Evolutionary conservation across 2,888 invertebrate genomes (phyloP), one percentile per base, ranked within the genome.

Genomic region (Xestia sexstrigata): DNA sequence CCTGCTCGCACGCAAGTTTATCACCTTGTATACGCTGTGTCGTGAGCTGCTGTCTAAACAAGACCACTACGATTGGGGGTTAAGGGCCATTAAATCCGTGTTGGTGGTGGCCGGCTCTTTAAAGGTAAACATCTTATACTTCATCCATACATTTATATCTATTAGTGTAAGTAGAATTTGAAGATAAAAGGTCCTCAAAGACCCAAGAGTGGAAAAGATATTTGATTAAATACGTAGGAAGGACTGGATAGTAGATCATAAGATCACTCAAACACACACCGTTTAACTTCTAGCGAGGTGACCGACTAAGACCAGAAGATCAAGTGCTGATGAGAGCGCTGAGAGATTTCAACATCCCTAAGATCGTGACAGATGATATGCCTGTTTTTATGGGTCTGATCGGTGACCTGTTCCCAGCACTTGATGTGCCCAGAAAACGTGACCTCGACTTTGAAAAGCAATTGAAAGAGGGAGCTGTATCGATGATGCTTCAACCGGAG

Each of bases 61-160:
- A 94, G 99, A 99, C 93, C 99, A 99, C 94, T 99, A 99, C 92
- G 99, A 99, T 97, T 99, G 99, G 99, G 99, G 99, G 58, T 96
- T 99, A 74, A 96, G 99, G 88, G 99, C 99, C 74, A 99, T 99
- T 89, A 99, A 99, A 93, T 99, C 99, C 73, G 99, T 99, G 67
- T 96, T 99, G 72, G 99, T 99, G 2, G 99, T 99, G 17, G 99
- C 99, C 85, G 99, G 99, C 65, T 98, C 99, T 55, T 96, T 99
- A 73, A 99, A 99, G 97, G 98, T 96, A 70, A 42, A 17, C n/a
- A 20, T 26, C 6, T 26, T 5, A 49, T 11, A 58, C 23, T 67
- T 55, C 7, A n/a, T 42, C 20, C 35, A 49, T 49, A 5, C 23
- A 35, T 55, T 13, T 55, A 55, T n/a, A 55, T 55, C 5, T 5